Conservation (phyloP, 2,888 invertebrate species). For the Troides helena region DNA sequence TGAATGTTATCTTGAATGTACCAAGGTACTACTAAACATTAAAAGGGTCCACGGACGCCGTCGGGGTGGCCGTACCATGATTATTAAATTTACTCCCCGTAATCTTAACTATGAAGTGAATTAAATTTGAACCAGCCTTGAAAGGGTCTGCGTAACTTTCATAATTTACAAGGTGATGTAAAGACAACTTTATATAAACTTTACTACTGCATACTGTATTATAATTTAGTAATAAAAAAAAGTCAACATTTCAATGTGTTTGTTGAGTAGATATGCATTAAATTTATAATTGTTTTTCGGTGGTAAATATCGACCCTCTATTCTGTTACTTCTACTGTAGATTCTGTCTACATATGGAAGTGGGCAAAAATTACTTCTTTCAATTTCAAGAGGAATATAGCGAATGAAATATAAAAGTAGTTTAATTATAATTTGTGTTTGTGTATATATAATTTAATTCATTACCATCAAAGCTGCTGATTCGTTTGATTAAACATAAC, state of each 20-base stretch:
- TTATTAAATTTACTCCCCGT: slow-evolving; percentile 3
- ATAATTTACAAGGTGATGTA: neutral
- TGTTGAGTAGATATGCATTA: neutral
- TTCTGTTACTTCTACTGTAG: too few relatives aligned
- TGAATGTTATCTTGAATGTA: neutral
- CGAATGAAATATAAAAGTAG: too few relatives aligned
- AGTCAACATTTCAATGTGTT: neutral
- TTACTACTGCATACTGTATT: neutral
- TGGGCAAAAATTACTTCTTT: too few relatives aligned
- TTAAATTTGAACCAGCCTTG: slow-evolving; percentile 7
- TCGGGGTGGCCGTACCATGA: neutral
- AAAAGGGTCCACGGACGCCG: neutral
- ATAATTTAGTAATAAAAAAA: neutral
- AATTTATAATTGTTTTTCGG: too few relatives aligned
- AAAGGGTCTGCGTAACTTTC: neutral
- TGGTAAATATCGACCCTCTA: too few relatives aligned
- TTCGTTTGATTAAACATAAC: too few relatives aligned
- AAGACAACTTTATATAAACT: neutral
- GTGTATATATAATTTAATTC: too few relatives aligned
- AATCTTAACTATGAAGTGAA: slow-evolving; percentile 4
- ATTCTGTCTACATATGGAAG: too few relatives aligned
- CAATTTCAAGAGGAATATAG: too few relatives aligned
- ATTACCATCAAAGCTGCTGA: too few relatives aligned
- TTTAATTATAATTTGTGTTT: too few relatives aligned
- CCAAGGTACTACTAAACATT: neutral